A percentile compares a stretch with the other conserved stretches of the same genome.
Evolutionary conservation across 2,888 invertebrate genomes (phyloP).

Genomic region (Campoplex capitator): DNA sequence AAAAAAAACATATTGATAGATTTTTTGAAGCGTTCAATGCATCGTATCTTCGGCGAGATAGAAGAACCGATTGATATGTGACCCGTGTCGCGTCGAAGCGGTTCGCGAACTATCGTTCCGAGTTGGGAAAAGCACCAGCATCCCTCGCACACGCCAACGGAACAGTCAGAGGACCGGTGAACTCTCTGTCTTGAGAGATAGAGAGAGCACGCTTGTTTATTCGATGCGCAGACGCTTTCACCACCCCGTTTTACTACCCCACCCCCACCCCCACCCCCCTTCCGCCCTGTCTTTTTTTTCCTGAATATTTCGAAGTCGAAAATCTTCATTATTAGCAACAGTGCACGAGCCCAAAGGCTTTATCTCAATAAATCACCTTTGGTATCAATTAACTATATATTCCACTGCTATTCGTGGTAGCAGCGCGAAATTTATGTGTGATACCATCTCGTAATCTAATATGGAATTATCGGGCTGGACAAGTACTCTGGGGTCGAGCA

Average conservation of each 20-base stretch:
- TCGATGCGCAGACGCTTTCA: constrained; percentile 69
- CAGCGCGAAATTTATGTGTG: too few relatives aligned
- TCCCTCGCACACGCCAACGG: constrained; percentile 71
- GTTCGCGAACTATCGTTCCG: constrained; percentile 79
- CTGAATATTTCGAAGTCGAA: background rate
- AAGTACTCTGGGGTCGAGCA: too few relatives aligned
- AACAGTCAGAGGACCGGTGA: constrained; percentile 62
- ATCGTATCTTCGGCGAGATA: background rate
- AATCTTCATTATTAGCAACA: too few relatives aligned
- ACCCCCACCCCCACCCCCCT: background rate
- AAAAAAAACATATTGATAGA: background rate
- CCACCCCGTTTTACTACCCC: constrained; percentile 27
- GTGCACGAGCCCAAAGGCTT: too few relatives aligned
- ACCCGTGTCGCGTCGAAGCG: constrained; percentile 82
- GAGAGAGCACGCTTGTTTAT: constrained; percentile 44
- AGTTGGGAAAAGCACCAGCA: constrained; percentile 58
- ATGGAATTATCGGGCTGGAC: too few relatives aligned
- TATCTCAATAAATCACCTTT: too few relatives aligned
- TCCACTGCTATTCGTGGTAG: too few relatives aligned
- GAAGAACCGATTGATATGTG: constrained; percentile 56
- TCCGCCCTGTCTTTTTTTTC: background rate
- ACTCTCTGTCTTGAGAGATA: constrained; percentile 36
- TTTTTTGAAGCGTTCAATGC: background rate
- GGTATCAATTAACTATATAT: too few relatives aligned
- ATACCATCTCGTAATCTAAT: too few relatives aligned